Evolutionary conservation across 2,888 invertebrate species (phyloP).

Genomic region (Mongoloraphidia duomilia): DNA sequence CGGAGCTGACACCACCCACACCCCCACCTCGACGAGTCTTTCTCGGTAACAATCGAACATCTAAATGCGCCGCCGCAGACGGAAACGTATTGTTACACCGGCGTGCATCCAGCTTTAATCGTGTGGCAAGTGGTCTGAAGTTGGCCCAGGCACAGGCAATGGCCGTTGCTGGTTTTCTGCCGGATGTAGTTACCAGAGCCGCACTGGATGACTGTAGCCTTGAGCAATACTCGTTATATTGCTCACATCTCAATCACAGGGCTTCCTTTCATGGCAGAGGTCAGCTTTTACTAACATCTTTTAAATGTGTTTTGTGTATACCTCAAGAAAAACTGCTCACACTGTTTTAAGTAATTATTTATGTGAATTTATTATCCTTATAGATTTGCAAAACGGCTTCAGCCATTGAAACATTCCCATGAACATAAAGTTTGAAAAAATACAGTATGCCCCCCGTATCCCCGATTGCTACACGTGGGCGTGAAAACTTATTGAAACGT

Average conservation of each 20-base stretch:
- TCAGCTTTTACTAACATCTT: conserved; percentile 27
- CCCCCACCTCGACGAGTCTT: conserved; percentile 38
- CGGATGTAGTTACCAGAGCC: conserved; percentile 22
- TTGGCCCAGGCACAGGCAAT: conserved; percentile 58
- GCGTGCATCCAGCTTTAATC: conserved; percentile 31
- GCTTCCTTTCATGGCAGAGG: conserved; percentile 53
- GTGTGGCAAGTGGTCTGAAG: conserved; percentile 52
- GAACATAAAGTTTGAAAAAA: no score
- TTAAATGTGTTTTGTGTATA: neutral
- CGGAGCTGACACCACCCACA: conserved; percentile 47
- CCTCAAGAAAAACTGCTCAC: no score
- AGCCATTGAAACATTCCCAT: no score
- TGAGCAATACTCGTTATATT: conserved; percentile 27
- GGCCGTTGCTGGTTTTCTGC: conserved; percentile 52
- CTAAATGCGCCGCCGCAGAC: neutral
- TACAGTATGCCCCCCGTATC: no score
- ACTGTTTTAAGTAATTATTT: no score
- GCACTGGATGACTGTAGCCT: conserved; percentile 14
- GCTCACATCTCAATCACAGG: conserved; percentile 36
- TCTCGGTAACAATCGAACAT: conserved; percentile 13
- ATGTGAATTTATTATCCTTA: no score
- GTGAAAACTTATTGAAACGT: no score
- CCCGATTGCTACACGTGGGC: no score
- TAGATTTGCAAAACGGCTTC: no score
- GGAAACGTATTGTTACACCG: conserved; percentile 6